These are phyloP conservation scores for Leptodirus hochenwartii DNA, from an alignment of 2,888 invertebrate species.

Conservation along the genomic window DNA sequence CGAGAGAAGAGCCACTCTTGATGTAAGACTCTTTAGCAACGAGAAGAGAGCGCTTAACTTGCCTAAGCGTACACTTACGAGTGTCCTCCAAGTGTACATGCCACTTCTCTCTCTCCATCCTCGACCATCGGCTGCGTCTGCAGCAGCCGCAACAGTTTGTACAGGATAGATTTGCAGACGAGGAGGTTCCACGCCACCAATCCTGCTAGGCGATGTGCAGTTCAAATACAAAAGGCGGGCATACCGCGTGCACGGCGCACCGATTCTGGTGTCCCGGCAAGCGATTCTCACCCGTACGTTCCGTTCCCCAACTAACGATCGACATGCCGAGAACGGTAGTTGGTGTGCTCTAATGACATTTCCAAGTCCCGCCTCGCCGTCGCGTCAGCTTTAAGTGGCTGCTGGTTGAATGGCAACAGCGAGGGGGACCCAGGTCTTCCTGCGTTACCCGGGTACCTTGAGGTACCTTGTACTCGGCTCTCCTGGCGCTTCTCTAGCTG, in stretches of 20 bases:
- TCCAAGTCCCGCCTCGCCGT: conserved; percentile 7
- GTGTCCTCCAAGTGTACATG: conserved; percentile 31
- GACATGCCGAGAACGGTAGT: too few relatives aligned
- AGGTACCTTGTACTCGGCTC: conserved; percentile 4
- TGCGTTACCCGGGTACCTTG: conserved; percentile 3
- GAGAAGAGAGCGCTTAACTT: conserved; percentile 32
- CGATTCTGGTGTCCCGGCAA: too few relatives aligned
- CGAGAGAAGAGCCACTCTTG: conserved; percentile 29
- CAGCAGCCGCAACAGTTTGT: conserved; percentile 18
- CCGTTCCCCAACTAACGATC: too few relatives aligned
- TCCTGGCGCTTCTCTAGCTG: background rate
- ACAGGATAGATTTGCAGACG: too few relatives aligned
- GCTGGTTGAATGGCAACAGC: too few relatives aligned
- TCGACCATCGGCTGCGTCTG: conserved; percentile 23
- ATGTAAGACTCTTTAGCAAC: conserved; percentile 32
- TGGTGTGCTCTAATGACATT: too few relatives aligned
- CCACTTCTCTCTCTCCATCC: conserved; percentile 28
- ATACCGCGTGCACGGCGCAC: too few relatives aligned
- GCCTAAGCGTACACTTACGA: conserved; percentile 31
- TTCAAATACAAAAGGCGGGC: too few relatives aligned
- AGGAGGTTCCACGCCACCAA: conserved; percentile 13
- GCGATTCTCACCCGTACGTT: too few relatives aligned
- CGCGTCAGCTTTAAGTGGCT: too few relatives aligned
- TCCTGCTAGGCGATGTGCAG: too few relatives aligned
- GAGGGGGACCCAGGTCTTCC: conserved; percentile 9